Percentiles rank a stretch among this genome's conserved stretches.
phyloP scores from a whole-genome alignment of 2,797 vertebrate genomes.

The Gambelia wislizenii region DNA sequence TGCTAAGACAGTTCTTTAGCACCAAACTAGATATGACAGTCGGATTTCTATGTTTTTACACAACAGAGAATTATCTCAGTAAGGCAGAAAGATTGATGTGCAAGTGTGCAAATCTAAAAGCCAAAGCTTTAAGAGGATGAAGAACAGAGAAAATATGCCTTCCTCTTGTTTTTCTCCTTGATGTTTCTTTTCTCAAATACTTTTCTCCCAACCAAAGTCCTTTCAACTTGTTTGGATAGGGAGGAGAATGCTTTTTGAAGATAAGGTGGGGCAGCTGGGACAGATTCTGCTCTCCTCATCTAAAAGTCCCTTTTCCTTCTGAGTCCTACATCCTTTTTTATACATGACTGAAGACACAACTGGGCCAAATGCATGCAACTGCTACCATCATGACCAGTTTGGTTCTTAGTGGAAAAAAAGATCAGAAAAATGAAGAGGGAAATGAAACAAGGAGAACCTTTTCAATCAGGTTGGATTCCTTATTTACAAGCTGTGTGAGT shows the following conservation, averaged over 20 bases:
- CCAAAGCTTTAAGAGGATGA: not conserved
- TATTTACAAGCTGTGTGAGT: conserved; percentile 99
- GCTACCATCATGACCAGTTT: not conserved
- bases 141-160: not conserved
- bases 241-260: not conserved
- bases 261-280: not conserved
- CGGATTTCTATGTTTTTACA: not conserved
- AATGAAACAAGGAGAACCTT: conserved; percentile 88
- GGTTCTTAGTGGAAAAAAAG: conserved; percentile 57
- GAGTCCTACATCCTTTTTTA: not conserved
- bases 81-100: not conserved
- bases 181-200: not conserved
- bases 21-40: not conserved
- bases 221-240: not conserved
- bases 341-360: not conserved
- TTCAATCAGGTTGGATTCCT: conserved; percentile 99
- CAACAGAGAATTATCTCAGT: not conserved
- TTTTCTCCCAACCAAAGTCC: not conserved
- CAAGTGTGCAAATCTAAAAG: not conserved
- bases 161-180: not conserved
- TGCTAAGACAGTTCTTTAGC: not conserved
- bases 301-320: not conserved
- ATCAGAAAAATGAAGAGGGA: conserved; percentile 60
- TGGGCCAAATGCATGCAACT: not conserved
- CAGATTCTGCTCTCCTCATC: not conserved